These are phyloP conservation scores for Oligia fasciuncula DNA, from an alignment of 2,888 invertebrate species.

Conservation along the genomic window DNA sequence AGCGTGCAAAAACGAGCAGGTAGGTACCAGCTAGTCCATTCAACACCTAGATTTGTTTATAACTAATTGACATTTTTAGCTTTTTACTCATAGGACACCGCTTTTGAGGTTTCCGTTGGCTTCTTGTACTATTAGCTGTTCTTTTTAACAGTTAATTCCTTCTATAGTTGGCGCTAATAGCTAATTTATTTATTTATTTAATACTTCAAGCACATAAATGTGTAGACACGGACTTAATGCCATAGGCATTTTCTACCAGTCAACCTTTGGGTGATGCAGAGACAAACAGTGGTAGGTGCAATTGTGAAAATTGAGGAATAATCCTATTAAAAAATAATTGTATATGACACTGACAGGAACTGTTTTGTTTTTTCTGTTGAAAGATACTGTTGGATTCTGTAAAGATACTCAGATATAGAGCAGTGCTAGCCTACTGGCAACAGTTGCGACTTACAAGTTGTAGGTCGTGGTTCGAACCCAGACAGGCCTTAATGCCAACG, in stretches of 20 bases:
- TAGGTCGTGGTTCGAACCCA: no score
- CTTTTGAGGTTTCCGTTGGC: slow-evolving; percentile 14
- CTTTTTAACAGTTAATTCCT: background rate
- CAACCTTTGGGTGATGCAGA: no score
- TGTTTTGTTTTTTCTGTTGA: background rate
- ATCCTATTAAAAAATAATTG: no score
- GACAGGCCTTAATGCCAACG: background rate
- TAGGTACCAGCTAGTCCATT: slow-evolving; percentile 61
- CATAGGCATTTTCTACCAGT: no score
- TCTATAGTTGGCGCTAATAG: background rate
- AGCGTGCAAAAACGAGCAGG: slow-evolving; percentile 73
- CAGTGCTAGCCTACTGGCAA: no score
- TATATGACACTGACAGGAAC: no score
- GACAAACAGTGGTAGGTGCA: no score
- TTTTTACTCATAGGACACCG: slow-evolving; percentile 53
- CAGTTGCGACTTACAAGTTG: no score
- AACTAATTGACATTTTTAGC: slow-evolving; percentile 67
- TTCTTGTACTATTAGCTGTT: background rate
- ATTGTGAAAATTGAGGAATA: no score
- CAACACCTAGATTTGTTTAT: slow-evolving; percentile 72
- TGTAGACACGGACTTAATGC: no score
- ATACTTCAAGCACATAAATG: no score
- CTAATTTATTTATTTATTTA: background rate
- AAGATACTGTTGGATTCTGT: background rate
- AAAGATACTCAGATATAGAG: no score